phyloP scores from a whole-genome alignment of 2,888 invertebrate species.

The Phasia obesa region DNA sequence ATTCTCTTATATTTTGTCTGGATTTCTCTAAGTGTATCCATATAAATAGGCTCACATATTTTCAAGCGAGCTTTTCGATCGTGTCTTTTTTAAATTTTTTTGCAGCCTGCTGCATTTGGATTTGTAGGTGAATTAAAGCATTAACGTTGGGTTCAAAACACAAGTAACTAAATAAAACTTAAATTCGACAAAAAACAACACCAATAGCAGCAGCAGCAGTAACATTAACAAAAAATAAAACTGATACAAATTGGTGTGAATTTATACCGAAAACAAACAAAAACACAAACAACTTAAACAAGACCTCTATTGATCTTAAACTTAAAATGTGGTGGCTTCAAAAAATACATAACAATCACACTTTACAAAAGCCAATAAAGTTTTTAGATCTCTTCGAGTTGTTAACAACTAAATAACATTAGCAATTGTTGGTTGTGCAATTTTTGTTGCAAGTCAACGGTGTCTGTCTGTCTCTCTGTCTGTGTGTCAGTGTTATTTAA shows the following conservation, averaged over 20 bases:
- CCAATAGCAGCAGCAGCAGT: not conserved
- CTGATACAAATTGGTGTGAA: slow-evolving; percentile 62
- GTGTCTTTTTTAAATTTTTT: slow-evolving; percentile 35
- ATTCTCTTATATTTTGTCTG: too few species aligned
- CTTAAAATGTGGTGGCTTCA: slow-evolving; percentile 47
- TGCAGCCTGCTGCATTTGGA: slow-evolving; percentile 71
- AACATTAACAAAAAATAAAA: too few species aligned
- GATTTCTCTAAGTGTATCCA: slow-evolving; percentile 25
- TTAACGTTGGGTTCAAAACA: slow-evolving; percentile 73
- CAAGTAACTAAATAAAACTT: slow-evolving; percentile 37
- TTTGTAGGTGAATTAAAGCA: slow-evolving; percentile 81
- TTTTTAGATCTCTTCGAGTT: slow-evolving; percentile 10
- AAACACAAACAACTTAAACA: slow-evolving; percentile 5
- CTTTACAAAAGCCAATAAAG: slow-evolving; percentile 22
- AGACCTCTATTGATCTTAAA: slow-evolving; percentile 63
- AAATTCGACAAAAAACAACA: slow-evolving; percentile 13
- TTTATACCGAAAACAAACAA: slow-evolving; percentile 21
- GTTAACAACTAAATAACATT: slow-evolving; percentile 41
- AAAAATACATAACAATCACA: slow-evolving; percentile 21
- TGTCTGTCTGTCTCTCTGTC: slow-evolving; percentile 8
- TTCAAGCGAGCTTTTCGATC: slow-evolving; percentile 29
- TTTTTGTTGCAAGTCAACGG: slow-evolving; percentile 9
- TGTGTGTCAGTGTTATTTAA: slow-evolving; percentile 9
- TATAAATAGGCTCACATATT: slow-evolving; percentile 3
- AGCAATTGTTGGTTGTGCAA: slow-evolving; percentile 18